Percentiles rank a stretch among this genome's conserved stretches.
phyloP scores from a whole-genome alignment of 2,797 vertebrate genomes.

The Triplophysa yarkandensis region DNA sequence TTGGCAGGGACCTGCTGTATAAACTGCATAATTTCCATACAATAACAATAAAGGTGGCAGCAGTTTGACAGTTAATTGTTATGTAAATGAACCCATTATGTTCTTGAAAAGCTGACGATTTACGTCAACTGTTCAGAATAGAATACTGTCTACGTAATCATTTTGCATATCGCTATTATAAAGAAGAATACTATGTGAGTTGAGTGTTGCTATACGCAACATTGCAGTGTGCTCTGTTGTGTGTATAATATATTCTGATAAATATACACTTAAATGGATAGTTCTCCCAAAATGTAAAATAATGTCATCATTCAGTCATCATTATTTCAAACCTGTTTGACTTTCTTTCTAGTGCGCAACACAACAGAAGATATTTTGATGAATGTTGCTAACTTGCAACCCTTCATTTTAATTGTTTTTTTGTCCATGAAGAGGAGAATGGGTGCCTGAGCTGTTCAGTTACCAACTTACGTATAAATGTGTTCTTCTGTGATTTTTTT shows the following conservation, averaged over 20 bases:
- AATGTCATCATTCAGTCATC: too few species aligned
- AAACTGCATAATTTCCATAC: constrained; percentile 7
- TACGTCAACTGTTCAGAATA: neutral
- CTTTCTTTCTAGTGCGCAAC: too few species aligned
- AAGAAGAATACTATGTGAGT: neutral
- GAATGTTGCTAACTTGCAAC: too few species aligned
- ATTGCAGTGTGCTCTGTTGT: neutral
- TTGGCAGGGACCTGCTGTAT: constrained; percentile 1
- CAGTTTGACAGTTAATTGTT: neutral
- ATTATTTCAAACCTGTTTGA: too few species aligned
- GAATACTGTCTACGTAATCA: neutral
- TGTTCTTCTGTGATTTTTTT: too few species aligned
- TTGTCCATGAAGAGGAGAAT: too few species aligned
- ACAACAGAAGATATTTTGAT: too few species aligned
- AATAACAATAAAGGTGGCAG: constrained; percentile 16
- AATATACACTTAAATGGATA: neutral
- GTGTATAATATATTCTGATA: neutral
- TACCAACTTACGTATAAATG: too few species aligned
- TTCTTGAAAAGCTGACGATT: neutral
- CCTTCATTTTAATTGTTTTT: too few species aligned
- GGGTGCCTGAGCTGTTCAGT: too few species aligned
- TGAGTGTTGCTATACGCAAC: neutral
- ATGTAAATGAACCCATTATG: neutral
- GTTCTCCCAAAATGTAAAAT: too few species aligned
- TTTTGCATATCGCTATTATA: neutral